These are phyloP conservation scores for Mayetiola destructor DNA, from an alignment of 2,888 invertebrate species.

Conservation along the genomic window DNA sequence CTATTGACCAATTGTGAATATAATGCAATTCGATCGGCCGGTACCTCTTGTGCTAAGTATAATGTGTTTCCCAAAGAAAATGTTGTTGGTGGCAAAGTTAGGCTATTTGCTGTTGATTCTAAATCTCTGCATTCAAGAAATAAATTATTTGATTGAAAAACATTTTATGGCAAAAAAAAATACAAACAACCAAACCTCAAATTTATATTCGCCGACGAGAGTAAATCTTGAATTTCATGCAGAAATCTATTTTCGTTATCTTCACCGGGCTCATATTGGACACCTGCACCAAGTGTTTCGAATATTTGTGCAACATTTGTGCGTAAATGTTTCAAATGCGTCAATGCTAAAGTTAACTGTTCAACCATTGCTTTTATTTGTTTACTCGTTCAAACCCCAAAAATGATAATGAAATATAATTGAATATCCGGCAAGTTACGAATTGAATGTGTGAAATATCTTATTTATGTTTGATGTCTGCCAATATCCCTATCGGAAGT, in stretches of 20 bases:
- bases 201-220: constrained; percentile 66
- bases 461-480: not conserved
- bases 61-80: constrained; percentile 75
- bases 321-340: constrained; percentile 59
- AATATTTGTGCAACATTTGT: constrained; percentile 76
- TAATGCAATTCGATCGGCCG: constrained; percentile 73
- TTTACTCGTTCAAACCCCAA: too few species aligned
- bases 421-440: too few species aligned
- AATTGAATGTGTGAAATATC: too few species aligned
- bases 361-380: constrained; percentile 36
- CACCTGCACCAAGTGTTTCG: constrained; percentile 67
- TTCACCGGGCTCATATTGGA: constrained; percentile 64
- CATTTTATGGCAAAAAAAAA: not conserved
- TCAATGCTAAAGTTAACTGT: constrained; percentile 56
- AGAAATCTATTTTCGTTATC: constrained; percentile 64
- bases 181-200: constrained; percentile 40
- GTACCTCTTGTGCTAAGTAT: constrained; percentile 77
- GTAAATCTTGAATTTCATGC: constrained; percentile 64
- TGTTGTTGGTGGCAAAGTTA: constrained; percentile 64
- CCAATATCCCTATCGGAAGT: not conserved
- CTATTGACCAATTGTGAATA: constrained; percentile 78
- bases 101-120: constrained; percentile 56
- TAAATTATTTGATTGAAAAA: not conserved
- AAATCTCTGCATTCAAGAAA: constrained; percentile 48
- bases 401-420: too few species aligned